These are phyloP conservation scores for Hermaeophaga mercurialis DNA, from an alignment of 2,888 invertebrate species.

Conservation along the genomic window DNA sequence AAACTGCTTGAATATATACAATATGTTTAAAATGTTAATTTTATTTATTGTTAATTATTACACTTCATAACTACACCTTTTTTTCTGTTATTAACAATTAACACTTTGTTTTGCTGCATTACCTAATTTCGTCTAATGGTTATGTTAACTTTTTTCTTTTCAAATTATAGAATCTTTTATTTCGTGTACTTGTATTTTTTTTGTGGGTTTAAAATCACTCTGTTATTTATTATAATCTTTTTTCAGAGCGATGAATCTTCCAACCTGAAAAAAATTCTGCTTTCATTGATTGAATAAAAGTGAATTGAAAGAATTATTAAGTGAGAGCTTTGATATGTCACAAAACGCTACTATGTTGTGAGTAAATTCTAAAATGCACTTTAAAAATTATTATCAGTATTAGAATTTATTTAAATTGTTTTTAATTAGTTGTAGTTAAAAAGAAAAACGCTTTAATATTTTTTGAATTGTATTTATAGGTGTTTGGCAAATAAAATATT, in stretches of 20 bases:
- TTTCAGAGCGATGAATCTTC: constrained; percentile 82
- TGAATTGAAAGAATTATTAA: constrained; percentile 2
- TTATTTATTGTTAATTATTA: too few species aligned
- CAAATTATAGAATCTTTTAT: too few species aligned
- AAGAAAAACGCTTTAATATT: constrained; percentile 14
- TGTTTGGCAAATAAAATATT: constrained; percentile 15
- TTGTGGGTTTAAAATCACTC: too few species aligned
- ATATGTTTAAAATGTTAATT: too few species aligned
- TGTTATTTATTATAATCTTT: constrained; percentile 21
- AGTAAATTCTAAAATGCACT: constrained; percentile 6
- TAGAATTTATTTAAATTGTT: background rate
- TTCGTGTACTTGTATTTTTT: too few species aligned
- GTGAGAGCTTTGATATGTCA: constrained; percentile 11
- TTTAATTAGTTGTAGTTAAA: background rate
- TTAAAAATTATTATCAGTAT: background rate
- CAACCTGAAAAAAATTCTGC: constrained; percentile 80
- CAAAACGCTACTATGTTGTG: background rate
- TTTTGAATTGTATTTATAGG: constrained; percentile 16
- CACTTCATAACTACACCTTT: too few species aligned
- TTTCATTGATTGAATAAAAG: constrained; percentile 64
- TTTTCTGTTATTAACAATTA: too few species aligned
- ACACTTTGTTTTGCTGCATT: too few species aligned
- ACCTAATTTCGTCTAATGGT: too few species aligned
- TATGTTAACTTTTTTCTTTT: too few species aligned
- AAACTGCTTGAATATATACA: too few species aligned